Percentiles rank a stretch among this genome's conserved stretches.
These are phyloP conservation scores for Neoarius graeffei DNA, from an alignment of 2,113 vertebrate species.

Conservation along the genomic window DNA sequence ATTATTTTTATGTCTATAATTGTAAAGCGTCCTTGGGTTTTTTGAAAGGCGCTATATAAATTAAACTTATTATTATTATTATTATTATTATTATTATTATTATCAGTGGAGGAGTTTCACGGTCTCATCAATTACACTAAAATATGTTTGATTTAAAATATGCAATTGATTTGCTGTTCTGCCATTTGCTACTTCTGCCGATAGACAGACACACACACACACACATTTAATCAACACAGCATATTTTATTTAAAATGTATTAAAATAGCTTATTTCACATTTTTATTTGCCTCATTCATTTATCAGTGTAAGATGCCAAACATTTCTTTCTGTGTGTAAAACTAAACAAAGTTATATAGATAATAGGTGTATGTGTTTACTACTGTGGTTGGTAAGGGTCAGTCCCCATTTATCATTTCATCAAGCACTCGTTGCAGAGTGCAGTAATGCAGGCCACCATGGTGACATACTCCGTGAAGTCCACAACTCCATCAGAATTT, in stretches of 20 bases:
- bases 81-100: not conserved
- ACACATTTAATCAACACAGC: not conserved
- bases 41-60: no score
- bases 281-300: not conserved
- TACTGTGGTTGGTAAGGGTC: not conserved
- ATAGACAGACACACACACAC: no score
- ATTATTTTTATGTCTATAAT: no score
- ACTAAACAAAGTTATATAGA: not conserved
- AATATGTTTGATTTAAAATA: not conserved
- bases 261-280: constrained; percentile 45
- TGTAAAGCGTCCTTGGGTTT: no score
- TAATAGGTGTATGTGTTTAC: not conserved
- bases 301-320: not conserved
- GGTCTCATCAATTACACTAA: not conserved
- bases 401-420: not conserved
- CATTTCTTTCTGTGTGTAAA: not conserved
- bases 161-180: not conserved
- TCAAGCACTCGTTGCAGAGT: constrained; percentile 63
- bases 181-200: not conserved
- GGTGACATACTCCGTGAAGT: constrained; percentile 69
- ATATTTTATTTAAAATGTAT: constrained; percentile 15
- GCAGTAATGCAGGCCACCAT: constrained; percentile 62
- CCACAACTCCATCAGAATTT: constrained; percentile 67
- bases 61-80: no score
- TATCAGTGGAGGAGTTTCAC: not conserved